Evolutionary conservation across 2,113 vertebrate genomes (phyloP).

Genomic region (Plecotus auritus): DNA sequence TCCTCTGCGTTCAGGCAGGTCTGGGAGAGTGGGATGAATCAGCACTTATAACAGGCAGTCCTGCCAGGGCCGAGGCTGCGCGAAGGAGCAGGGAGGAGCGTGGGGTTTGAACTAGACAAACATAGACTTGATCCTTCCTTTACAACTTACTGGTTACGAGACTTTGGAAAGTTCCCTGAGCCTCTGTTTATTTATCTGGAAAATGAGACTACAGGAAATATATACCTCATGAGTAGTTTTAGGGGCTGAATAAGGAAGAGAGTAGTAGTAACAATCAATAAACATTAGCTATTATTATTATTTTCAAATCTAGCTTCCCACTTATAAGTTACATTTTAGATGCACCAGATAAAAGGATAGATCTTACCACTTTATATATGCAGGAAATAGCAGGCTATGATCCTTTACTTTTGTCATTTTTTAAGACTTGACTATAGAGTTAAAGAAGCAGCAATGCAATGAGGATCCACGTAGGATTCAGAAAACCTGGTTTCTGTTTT

Average conservation of each 20-base stretch:
- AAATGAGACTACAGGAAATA: neutral
- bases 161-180: neutral
- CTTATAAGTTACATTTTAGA: neutral
- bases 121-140: neutral
- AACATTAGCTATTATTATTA: neutral
- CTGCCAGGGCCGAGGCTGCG: neutral
- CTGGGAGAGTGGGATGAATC: neutral
- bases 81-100: neutral
- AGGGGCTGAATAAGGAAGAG: neutral
- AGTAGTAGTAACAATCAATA: neutral
- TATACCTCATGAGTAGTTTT: neutral
- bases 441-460: neutral
- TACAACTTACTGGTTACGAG: neutral
- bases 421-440: neutral
- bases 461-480: neutral
- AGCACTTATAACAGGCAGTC: accelerated
- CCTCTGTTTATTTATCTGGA: neutral
- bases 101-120: neutral
- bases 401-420: neutral
- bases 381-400: neutral
- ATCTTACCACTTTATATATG: neutral
- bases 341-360: neutral
- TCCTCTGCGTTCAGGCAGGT: neutral
- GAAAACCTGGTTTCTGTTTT: neutral
- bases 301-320: neutral